Base-by-base conservation (phyloP, 2,797 vertebrate species). In the Ctenochaetus hawaiiensis region DNA sequence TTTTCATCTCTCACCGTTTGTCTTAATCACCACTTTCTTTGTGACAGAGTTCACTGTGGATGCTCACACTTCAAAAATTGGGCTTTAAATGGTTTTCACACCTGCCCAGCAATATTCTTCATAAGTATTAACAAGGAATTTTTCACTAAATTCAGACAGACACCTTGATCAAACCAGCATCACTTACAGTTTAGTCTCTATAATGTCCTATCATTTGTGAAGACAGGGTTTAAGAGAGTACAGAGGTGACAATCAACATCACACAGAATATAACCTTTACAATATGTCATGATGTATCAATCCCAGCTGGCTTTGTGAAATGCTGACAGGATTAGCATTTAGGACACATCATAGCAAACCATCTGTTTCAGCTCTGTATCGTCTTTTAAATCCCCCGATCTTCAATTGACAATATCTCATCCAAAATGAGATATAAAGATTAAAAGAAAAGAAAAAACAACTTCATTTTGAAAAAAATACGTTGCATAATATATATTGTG, bases 21-120 rank as follows among this genome's bases (percentile, higher is more conserved):
- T 91, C 93, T 87, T 95, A 95, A 95, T 96, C 94, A 95, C 91
- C 91, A 78, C 87, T 89, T 90, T 95, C 86, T 93, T 87, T 92
- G 91, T 93, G 92, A 92, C 91, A 93, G 87, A 93, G 91, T 92
- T 92, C 89, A 86, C 90, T 83, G 86, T 86, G 82, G 85, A 87
- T 80, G 90, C 90, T 92, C 88, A 88, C 91, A 91, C 72, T 93
- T 89, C 85, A 77, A 60, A 43, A 82, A 67, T 72, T 45, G 49
- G 44, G 71, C 80, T 78, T 67, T 71, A 78, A 81, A 83, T 79
- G 73, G 59, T 59, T 89, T 79, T 86, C 37, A 60, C 56, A 72
- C 61, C 72, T 69, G 65, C 74, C 61, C 57, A 26, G 63, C 59
- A 48, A 67, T 37, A 66, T 72, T 78, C 54, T 68, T 76, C 57